Evolutionary conservation across 1,140 invertebrate genomes (phyloP).

Genomic region (Saccostrea glomerata): DNA sequence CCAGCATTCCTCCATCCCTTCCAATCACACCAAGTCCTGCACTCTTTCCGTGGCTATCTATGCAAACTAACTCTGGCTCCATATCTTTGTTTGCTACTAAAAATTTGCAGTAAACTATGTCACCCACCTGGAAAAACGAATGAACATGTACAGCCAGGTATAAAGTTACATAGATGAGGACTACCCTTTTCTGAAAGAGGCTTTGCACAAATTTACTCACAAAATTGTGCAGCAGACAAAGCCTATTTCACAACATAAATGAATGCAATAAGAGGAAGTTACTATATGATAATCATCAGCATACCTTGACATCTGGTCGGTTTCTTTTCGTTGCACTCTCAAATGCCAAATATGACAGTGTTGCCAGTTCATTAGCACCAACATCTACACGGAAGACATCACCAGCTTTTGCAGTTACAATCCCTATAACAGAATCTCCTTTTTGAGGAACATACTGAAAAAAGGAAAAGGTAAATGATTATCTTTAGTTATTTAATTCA

Average conservation of each 20-base stretch:
- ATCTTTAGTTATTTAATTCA: no score
- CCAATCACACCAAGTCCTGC: conserved; percentile 89
- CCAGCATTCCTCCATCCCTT: conserved; percentile 86
- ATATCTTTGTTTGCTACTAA: conserved; percentile 92
- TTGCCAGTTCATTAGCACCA: conserved; percentile 90
- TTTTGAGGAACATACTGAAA: conserved; percentile 86
- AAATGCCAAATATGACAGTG: conserved; percentile 91
- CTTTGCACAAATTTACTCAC: no score
- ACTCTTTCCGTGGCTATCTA: conserved; percentile 90
- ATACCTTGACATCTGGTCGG: conserved; percentile 90
- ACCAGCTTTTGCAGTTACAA: conserved; percentile 83
- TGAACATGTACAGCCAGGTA: no score
- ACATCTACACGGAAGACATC: conserved; percentile 79
- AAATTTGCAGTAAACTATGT: conserved; percentile 91
- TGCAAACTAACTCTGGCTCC: conserved; percentile 95
- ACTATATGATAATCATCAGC: neutral
- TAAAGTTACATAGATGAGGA: no score
- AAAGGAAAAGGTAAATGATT: conserved; percentile 40
- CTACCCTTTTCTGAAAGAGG: no score
- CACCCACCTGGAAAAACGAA: conserved; percentile 79
- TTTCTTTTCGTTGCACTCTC: conserved; percentile 98
- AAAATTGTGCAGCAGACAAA: neutral
- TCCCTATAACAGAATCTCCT: conserved; percentile 92
- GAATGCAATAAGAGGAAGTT: neutral
- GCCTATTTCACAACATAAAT: neutral